Evolutionary conservation across 2,797 vertebrate genomes (phyloP).

Genomic region (Erithacus rubecula): DNA sequence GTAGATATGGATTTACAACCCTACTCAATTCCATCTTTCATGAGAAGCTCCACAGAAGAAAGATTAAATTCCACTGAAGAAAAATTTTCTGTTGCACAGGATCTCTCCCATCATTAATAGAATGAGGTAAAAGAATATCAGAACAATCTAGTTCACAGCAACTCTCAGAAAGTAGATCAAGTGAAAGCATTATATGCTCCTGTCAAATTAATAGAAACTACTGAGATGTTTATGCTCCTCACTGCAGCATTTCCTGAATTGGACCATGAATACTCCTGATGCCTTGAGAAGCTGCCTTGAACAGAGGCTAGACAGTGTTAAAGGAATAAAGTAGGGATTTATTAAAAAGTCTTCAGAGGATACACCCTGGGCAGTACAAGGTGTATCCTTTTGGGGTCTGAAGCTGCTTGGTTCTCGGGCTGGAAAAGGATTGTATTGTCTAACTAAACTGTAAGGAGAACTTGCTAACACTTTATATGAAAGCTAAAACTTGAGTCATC

Average conservation of each 20-base stretch:
- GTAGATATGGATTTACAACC: neutral
- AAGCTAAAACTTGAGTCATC: too few species aligned
- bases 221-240: neutral
- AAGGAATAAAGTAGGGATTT: too few species aligned
- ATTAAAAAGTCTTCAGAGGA: too few species aligned
- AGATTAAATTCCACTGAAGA: neutral
- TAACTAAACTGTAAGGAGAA: too few species aligned
- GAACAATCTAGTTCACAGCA: neutral
- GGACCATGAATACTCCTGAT: neutral
- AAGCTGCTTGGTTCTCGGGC: too few species aligned
- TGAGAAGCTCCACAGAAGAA: neutral
- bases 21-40: neutral
- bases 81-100: neutral
- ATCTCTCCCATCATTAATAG: neutral
- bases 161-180: neutral
- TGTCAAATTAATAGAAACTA: neutral
- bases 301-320: too few species aligned
- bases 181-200: neutral
- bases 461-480: too few species aligned
- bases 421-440: too few species aligned
- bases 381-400: too few species aligned
- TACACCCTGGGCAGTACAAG: too few species aligned
- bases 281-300: too few species aligned
- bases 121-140: neutral
- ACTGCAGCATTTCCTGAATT: neutral